Base-by-base conservation (phyloP, 2,113 vertebrate genomes). In the Equus przewalskii region DNA sequence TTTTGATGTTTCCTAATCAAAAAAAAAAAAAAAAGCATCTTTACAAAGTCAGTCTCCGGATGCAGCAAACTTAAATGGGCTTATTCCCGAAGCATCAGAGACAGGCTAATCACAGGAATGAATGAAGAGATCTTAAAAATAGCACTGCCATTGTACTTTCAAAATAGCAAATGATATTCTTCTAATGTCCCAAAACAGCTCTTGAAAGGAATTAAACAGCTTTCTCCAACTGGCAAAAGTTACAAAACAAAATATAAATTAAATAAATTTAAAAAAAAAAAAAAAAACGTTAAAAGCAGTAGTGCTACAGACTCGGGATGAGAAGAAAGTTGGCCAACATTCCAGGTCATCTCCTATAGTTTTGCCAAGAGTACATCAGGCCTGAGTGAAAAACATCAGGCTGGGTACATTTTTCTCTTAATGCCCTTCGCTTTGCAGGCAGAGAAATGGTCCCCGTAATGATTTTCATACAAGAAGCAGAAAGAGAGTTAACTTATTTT, bases 101-200 rank as follows among this genome's bases (percentile, higher is more conserved):
- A 75, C 6, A n/a, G 60, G 26, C 75, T 96, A 67, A 97, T 96
- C 92, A 69, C 8, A 26, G 65, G 44, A 44, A 85, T 75, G 92
- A 98, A 0, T 10, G 76, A 89, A 80, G 76, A 64, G 85, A 46
- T 33, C 60, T 95, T 96, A 96, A 96, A 98, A 97, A 96, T 82
- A 97, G 96, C 88, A 41, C 6, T 1, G 4, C 58, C 89, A 93
- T 36, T 94, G 49, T 96, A 69, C 90, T 93, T 96, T 87, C 54
- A 89, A 95, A 92, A 95, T 46, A 96, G 97, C 89, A 87, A 96
- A 84, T 0, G 16, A 82, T 84, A 82, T 56, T 94, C 79, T 78
- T 81, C 92, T 89, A 89, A 64, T 70, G 94, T 92, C 81, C 65
- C 84, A 9, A 95, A 95, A 96, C 75, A 90, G 72, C 54, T 85